phyloP scores from a whole-genome alignment of 2,113 vertebrate genomes.

The Rhodinocichla rosea region DNA sequence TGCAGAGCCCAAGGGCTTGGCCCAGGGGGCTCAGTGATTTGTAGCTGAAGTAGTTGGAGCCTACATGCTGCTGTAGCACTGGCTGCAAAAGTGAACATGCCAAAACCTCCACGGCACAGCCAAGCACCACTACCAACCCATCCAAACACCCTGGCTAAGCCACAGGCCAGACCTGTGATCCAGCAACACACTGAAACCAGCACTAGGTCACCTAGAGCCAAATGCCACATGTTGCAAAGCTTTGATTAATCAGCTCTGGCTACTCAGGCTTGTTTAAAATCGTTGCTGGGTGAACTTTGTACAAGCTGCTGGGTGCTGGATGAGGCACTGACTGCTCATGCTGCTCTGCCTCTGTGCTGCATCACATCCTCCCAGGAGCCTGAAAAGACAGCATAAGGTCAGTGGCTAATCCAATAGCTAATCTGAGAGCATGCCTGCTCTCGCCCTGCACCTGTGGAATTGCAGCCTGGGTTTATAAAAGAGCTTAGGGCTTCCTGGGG shows the following conservation, averaged over 20 bases:
- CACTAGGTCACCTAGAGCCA: not conserved
- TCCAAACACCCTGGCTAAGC: not conserved
- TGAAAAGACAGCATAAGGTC: not conserved
- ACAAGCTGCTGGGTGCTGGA: not conserved
- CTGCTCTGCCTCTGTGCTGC: not conserved
- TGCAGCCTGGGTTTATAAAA: not conserved
- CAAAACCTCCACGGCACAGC: not conserved
- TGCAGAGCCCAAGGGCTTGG: not conserved
- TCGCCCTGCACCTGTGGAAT: fast-evolving
- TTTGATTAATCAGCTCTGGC: not conserved
- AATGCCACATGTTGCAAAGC: not conserved
- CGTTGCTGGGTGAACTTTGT: not conserved
- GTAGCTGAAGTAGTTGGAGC: not conserved
- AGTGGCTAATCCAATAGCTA: not conserved
- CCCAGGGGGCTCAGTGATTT: not conserved
- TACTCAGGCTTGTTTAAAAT: not conserved
- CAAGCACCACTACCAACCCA: not conserved
- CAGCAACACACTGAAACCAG: not conserved
- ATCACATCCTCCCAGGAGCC: fast-evolving
- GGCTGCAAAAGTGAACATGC: not conserved
- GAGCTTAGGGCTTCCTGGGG: not conserved
- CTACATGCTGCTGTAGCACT: not conserved
- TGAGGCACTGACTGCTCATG: fast-evolving
- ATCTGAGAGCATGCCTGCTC: not conserved
- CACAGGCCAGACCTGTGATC: not conserved